These are phyloP conservation scores for Ditylenchus weischeri DNA, from an alignment of 2,888 invertebrate species.

Conservation along the genomic window DNA sequence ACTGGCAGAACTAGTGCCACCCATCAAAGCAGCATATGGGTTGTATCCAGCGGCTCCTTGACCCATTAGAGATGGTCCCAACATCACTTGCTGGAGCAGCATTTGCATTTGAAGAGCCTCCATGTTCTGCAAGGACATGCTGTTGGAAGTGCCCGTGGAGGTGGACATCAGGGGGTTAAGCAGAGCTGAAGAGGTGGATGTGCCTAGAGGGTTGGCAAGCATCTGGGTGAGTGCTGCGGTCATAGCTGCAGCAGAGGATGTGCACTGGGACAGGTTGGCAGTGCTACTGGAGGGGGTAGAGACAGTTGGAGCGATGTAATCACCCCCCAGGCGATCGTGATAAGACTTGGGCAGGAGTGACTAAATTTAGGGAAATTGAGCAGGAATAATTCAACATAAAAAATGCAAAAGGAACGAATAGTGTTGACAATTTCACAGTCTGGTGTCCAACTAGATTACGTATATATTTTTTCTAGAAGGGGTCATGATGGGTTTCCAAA, in stretches of 20 bases:
- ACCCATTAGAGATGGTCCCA: conserved; percentile 22
- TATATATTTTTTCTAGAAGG: too few relatives aligned
- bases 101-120: conserved; percentile 43
- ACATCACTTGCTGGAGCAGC: conserved; percentile 37
- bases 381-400: too few relatives aligned
- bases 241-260: conserved; percentile 3
- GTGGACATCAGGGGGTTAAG: conserved; percentile 6
- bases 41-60: conserved; percentile 19
- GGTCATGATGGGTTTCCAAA: too few relatives aligned
- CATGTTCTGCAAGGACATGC: conserved; percentile 16
- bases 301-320: conserved; percentile 21
- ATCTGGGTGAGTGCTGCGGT: conserved; percentile 14
- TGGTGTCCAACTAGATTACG: too few relatives aligned
- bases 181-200: conserved; percentile 19
- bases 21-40: conserved; percentile 30
- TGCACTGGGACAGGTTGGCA: conserved; percentile 4
- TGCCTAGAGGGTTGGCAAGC: conserved; percentile 8
- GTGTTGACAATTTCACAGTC: too few relatives aligned
- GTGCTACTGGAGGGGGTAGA: conserved; percentile 15
- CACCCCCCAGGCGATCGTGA: conserved; percentile 44
- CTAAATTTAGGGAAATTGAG: conserved; percentile 18
- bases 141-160: conserved; percentile 12
- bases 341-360: conserved; percentile 31
- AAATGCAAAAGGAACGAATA: too few relatives aligned
- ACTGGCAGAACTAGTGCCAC: background rate